Conservation (phyloP, 2,797 vertebrate genomes). For the Centroberyx gerrardi region DNA sequence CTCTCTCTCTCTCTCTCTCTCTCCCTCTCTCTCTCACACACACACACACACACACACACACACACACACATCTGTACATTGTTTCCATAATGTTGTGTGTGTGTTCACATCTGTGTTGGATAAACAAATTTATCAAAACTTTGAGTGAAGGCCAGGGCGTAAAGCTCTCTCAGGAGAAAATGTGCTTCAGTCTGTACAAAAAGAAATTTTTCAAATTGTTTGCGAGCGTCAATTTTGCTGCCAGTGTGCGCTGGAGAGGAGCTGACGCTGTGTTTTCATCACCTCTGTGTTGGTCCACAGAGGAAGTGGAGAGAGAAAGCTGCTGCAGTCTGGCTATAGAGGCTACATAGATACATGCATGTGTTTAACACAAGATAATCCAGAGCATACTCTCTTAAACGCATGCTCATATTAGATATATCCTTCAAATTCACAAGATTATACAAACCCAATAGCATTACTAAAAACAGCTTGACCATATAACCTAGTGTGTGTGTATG, state of each 20-base stretch:
- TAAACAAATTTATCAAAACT: constrained; percentile 38
- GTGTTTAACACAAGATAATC: not conserved
- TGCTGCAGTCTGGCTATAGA: constrained; percentile 31
- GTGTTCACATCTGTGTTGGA: constrained; percentile 41
- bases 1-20: no score
- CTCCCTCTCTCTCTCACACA: no score
- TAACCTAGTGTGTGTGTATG: constrained; percentile 56
- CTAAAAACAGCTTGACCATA: constrained; percentile 54
- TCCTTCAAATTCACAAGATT: constrained; percentile 6
- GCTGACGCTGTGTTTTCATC: constrained; percentile 58
- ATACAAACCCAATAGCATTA: not conserved
- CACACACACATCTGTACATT: constrained; percentile 17
- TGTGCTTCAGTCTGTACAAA: constrained; percentile 13
- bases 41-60: not conserved
- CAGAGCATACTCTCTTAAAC: constrained; percentile 13
- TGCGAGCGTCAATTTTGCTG: constrained; percentile 49
- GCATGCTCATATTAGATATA: not conserved
- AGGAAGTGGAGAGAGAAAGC: constrained; percentile 57
- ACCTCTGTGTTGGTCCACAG: constrained; percentile 48
- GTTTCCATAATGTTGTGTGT: not conserved
- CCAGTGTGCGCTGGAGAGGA: constrained; percentile 34
- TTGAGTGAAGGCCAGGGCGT: constrained; percentile 6
- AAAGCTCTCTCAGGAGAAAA: constrained; percentile 34
- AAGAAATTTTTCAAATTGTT: constrained; percentile 48
- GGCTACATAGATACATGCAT: constrained; percentile 30